A percentile compares a stretch with the other conserved stretches of the same genome.
Conservation (phyloP, 2,888 invertebrate species). For the Myopa testacea region DNA sequence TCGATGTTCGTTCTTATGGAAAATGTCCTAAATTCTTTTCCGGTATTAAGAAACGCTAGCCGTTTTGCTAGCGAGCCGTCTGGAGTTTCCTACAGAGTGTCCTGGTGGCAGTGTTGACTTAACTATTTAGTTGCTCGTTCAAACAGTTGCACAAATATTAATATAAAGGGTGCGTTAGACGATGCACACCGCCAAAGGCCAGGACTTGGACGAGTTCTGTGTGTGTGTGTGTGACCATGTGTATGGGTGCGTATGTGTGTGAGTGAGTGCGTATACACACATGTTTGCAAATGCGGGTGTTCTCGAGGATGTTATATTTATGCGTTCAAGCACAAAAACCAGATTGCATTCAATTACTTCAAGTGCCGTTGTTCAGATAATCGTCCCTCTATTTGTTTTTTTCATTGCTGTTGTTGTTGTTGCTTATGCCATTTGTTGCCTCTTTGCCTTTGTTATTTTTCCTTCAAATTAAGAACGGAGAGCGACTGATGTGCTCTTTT, state of each 20-base stretch:
- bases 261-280: neutral
- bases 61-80: too few species aligned
- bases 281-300: too few species aligned
- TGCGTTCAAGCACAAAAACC: constrained; percentile 29
- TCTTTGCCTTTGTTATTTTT: neutral
- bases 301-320: neutral
- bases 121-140: constrained; percentile 16
- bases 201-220: too few species aligned
- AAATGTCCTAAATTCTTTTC: too few species aligned
- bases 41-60: too few species aligned
- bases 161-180: neutral
- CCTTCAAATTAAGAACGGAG: constrained; percentile 8
- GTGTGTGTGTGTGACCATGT: neutral
- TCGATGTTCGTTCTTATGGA: too few species aligned
- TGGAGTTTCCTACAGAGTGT: too few species aligned
- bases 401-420: neutral
- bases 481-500: constrained; percentile 27
- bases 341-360: constrained; percentile 37
- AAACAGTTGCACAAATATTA: constrained; percentile 14
- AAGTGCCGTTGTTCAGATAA: constrained; percentile 30
- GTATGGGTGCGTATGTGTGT: neutral
- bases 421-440: constrained; percentile 11
- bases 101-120: neutral
- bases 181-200: neutral
- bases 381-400: constrained; percentile 1